Evolutionary conservation across 64 coral and sea anemone genomes (phyloP), one percentile per base, ranked within the genome.

Genomic region (Hydrozoanthus tunicans): DNA sequence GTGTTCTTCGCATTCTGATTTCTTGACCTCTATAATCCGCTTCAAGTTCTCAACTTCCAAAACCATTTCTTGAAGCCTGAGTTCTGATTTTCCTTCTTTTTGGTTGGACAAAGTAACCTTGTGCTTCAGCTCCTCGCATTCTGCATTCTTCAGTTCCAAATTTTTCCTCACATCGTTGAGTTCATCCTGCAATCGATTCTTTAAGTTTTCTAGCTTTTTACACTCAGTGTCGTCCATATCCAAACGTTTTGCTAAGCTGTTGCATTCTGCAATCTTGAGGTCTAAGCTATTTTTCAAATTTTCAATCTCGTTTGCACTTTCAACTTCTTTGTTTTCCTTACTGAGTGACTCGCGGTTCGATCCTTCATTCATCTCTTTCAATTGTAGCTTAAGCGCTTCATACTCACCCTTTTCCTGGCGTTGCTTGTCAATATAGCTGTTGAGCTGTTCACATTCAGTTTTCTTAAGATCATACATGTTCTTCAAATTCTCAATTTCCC

Each of bases 271-370:
- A 66, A 61, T 17, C 51, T 83, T 83, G 27, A 15, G n/a, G 53
- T 83, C 81, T 53, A 83, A 89, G 55, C 67, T 77, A 17, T 89
- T 89, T 9, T 58, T 89, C 20, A 89, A 77, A 73, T 77, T 89
- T 7, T 58, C 20, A 6, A 89, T 61, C 56, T 89, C 17, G 58
- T 89, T 89, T 75, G 85, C 25, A 14, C n/a, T 57, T 76, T 76
- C 0, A 53, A 89, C 14, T 32, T 89, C 69, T 73, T 89, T 89
- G n/a, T 73, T 74, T 15, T 89, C 56, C 13, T 89, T 75, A n/a
- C 15, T 51, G 3, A 56, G 6, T 63, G 23, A 25, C 70, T 25
- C 84, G 6, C 26, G 32, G 9, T 75, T 56, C 58, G 70, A 89
- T 59, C 55, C 7, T 6, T 88, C 57, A 73, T 73, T 51, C 17